A percentile compares a stretch with the other conserved stretches of the same genome.
Conservation (phyloP, 1,140 invertebrate genomes). For the Sitobion miscanthi region DNA sequence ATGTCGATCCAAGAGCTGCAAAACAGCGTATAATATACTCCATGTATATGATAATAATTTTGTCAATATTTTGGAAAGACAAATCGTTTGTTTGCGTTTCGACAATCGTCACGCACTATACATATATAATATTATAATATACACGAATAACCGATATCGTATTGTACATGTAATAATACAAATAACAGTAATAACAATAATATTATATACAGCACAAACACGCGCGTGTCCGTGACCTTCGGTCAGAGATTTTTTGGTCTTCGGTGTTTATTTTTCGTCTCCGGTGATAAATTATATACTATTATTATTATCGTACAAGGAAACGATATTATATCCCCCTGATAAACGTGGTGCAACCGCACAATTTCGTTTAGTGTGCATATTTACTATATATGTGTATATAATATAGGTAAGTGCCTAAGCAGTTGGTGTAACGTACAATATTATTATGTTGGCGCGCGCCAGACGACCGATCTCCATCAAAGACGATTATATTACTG, state of each 20-base stretch:
- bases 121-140: not conserved
- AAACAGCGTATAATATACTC: not conserved
- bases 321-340: not conserved
- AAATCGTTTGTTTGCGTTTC: not conserved
- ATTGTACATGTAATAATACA: not conserved
- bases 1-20: not conserved
- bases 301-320: not conserved
- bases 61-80: constrained; percentile 12
- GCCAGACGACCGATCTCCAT: not conserved
- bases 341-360: not conserved
- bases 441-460: not conserved
- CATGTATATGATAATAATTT: not conserved
- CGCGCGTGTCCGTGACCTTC: not conserved
- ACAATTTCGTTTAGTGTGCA: not conserved
- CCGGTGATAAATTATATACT: not conserved
- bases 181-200: not conserved
- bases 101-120: not conserved
- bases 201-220: not conserved
- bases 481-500: not conserved
- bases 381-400: not conserved
- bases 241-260: not conserved
- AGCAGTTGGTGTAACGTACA: not conserved
- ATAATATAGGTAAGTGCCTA: not conserved
- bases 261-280: not conserved
- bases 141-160: not conserved